Base-by-base conservation (phyloP, 1,140 invertebrate genomes). In the Bombus sibiricus region DNA sequence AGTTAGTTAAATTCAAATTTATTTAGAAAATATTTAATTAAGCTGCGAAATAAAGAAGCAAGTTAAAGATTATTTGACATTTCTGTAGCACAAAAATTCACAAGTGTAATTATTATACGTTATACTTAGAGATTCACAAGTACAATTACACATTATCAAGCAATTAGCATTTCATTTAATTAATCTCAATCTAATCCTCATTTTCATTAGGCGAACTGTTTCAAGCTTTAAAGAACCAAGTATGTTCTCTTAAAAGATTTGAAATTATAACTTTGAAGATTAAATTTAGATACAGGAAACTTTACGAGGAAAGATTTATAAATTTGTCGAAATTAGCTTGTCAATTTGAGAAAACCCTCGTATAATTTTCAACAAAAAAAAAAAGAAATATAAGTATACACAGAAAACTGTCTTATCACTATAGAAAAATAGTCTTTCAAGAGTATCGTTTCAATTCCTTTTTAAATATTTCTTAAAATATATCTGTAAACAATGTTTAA, bases 121-220 rank as follows among this genome's bases (percentile, higher is more conserved):
- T 53, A 53, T 53, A 18, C 18, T 6, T 53, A 41, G 25, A 72
- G 12, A 15, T n/a, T 72, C 13, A 8, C 2, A 41, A 39, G 15
- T 41, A 15, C 22, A 32, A 2, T 10, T 68, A 34, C 9, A 22
- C 2, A 37, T 37, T 37, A 10, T 3, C 32, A 22, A 34, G 37
- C 37, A 73, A 73, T 73, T 73, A 73, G 15, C 72, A 22, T 73
- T 32, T 47, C n/a, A 32, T 32, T 73, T 32, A 47, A 47, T 73
- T 73, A 73, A 73, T 73, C 39, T 41, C 28, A 9, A 41, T 13
- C 28, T 28, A 25, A 72, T 72, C 71, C 71, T 41, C 71, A 43
- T 41, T 41, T 41, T 72, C 71, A n/a, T 39, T 15, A 8, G 37
- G 1, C 8, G n/a, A n/a, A 22, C 13, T 47, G 6, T 47, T 73